Conservation (phyloP, 2,888 invertebrate species). For the Eupithecia centaureata region DNA sequence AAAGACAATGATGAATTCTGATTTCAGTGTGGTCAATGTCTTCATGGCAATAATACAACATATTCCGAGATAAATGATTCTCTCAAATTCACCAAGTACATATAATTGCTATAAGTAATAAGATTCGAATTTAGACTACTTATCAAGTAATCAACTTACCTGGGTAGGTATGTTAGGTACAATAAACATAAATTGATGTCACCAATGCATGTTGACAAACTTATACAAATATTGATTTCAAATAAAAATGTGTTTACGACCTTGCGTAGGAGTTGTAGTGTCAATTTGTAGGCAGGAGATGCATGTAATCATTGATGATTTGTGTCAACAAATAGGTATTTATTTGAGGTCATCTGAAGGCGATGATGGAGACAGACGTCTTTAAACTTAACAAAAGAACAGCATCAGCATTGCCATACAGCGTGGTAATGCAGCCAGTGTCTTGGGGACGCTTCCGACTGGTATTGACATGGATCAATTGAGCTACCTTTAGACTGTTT, state of each 20-base stretch:
- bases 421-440: too few relatives aligned
- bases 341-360: constrained; percentile 3
- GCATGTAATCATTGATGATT: constrained; percentile 2
- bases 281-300: constrained; percentile 12
- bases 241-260: constrained; percentile 53
- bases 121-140: not conserved
- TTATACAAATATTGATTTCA: constrained; percentile 9
- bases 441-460: too few relatives aligned
- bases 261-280: constrained; percentile 59
- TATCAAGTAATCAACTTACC: not conserved
- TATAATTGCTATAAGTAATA: too few relatives aligned
- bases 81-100: not conserved
- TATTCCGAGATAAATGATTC: not conserved
- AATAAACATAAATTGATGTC: not conserved
- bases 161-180: too few relatives aligned
- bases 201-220: not conserved
- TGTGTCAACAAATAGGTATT: not conserved
- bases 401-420: too few relatives aligned
- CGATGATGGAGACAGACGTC: not conserved
- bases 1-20: not conserved
- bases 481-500: too few relatives aligned
- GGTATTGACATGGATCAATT: too few relatives aligned
- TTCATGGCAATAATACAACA: not conserved
- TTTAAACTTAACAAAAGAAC: not conserved
- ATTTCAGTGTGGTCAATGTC: not conserved